A percentile compares a stretch with the other conserved stretches of the same genome.
Evolutionary conservation across 2,888 invertebrate genomes (phyloP).

Genomic region (Pinctada fucata): DNA sequence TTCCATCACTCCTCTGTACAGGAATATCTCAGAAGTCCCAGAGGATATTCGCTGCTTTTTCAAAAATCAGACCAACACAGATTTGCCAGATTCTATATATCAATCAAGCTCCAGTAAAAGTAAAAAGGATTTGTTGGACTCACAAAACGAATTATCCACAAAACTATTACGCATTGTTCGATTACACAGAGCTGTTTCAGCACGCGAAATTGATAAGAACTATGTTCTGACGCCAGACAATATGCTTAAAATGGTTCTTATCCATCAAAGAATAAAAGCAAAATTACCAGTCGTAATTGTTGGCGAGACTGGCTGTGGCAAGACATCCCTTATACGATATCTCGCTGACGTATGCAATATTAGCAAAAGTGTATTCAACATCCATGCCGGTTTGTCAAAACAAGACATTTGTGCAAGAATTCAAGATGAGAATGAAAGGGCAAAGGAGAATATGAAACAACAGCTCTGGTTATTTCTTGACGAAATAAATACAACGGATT

Average conservation of each 20-base stretch:
- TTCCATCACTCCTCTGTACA: neutral
- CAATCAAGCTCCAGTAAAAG: no score
- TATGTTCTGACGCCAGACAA: constrained; percentile 43
- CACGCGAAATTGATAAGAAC: neutral
- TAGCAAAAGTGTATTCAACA: constrained; percentile 20
- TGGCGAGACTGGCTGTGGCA: constrained; percentile 50
- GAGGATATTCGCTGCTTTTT: neutral
- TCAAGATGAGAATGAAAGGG: constrained; percentile 10
- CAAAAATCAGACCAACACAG: neutral
- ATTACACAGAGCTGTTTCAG: neutral
- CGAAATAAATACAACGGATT: constrained; percentile 43
- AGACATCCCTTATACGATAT: constrained; percentile 42
- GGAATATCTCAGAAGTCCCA: neutral
- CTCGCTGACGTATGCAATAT: constrained; percentile 27
- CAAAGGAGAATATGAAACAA: constrained; percentile 18
- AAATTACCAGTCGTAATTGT: constrained; percentile 44
- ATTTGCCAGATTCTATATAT: neutral
- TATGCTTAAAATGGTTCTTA: constrained; percentile 40
- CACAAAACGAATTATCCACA: neutral
- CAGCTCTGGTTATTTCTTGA: constrained; percentile 43
- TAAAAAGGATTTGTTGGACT: neutral
- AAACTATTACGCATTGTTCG: neutral
- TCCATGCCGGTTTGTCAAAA: constrained; percentile 39
- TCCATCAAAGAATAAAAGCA: constrained; percentile 27
- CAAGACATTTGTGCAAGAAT: constrained; percentile 16